Percentiles rank a stretch among this genome's conserved stretches.
Conservation (phyloP, 2,888 invertebrate genomes). For the Coenonympha arcania region DNA sequence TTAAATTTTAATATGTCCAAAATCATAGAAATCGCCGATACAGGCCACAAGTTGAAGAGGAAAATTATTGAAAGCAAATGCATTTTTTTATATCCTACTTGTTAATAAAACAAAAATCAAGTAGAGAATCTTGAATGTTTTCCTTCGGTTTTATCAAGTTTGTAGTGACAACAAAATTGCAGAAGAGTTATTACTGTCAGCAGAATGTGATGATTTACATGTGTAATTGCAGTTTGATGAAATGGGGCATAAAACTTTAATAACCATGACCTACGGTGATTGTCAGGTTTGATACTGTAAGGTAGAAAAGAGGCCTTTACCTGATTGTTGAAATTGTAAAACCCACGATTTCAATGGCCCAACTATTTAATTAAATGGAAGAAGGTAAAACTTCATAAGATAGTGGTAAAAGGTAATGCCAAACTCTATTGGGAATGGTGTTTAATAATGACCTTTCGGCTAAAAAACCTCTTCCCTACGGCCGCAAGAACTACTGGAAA, state of each 20-base stretch:
- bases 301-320: background rate
- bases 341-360: background rate
- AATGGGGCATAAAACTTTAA: conserved; percentile 4
- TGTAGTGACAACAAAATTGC: conserved; percentile 43
- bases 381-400: no score
- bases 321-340: background rate
- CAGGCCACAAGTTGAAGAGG: conserved; percentile 27
- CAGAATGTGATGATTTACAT: conserved; percentile 32
- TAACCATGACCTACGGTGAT: background rate
- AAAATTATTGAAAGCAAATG: conserved; percentile 9
- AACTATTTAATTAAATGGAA: no score
- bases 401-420: no score
- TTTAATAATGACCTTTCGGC: no score
- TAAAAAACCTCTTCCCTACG: no score
- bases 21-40: conserved; percentile 33
- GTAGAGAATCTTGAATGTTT: conserved; percentile 15
- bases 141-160: conserved; percentile 22
- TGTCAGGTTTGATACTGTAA: background rate
- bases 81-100: conserved; percentile 10
- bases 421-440: no score
- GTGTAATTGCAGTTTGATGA: conserved; percentile 15
- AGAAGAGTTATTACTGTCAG: conserved; percentile 45
- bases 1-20: conserved; percentile 49
- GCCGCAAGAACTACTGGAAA: no score
- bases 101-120: background rate